These are phyloP conservation scores for Serripes groenlandicus DNA, from an alignment of 2,888 invertebrate genomes.

Conservation along the genomic window DNA sequence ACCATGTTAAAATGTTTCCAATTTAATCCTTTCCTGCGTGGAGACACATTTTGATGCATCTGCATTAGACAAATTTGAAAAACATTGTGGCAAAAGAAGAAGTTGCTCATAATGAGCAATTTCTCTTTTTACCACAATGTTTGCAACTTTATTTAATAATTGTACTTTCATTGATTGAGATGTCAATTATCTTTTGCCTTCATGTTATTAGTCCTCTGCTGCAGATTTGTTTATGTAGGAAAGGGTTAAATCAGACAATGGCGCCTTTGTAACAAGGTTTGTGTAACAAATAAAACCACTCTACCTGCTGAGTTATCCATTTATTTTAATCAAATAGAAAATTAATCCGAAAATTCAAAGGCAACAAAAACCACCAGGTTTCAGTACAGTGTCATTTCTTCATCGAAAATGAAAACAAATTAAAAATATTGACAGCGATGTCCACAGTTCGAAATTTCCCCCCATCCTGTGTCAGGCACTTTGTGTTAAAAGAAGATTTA, in stretches of 20 bases:
- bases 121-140: no score
- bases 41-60: no score
- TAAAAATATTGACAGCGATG: not conserved
- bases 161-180: no score
- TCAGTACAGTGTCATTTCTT: not conserved
- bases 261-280: not conserved
- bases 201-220: no score
- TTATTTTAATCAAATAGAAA: conserved; percentile 25
- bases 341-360: conserved; percentile 34
- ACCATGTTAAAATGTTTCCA: no score
- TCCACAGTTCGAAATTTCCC: conserved; percentile 8
- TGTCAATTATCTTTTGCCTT: no score
- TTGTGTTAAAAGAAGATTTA: conserved; percentile 7
- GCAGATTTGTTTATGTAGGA: no score
- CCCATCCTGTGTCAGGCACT: not conserved
- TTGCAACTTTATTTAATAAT: no score
- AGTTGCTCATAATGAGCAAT: no score
- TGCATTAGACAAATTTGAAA: no score
- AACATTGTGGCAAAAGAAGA: no score
- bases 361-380: conserved; percentile 21
- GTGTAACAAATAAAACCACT: conserved; percentile 17
- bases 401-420: conserved; percentile 10
- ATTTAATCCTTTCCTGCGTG: no score
- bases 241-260: not conserved
- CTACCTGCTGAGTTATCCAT: conserved; percentile 19